Evolutionary conservation across 1,140 invertebrate species (phyloP), one percentile per base, ranked within the genome.

Genomic region (Drosophila ananassae): DNA sequence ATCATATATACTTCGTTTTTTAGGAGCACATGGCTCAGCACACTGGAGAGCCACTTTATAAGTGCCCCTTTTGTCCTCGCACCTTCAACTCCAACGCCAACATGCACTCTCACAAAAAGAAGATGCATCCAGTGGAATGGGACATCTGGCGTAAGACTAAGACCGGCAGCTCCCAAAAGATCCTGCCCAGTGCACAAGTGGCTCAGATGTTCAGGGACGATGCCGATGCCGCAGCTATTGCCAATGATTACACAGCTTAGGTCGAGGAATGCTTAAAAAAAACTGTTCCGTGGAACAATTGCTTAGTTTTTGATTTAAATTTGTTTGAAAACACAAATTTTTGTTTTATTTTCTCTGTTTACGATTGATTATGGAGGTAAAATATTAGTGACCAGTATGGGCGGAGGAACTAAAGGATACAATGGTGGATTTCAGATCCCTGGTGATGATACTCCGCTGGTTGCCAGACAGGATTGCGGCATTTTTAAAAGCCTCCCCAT

Each of bases 41-140:
- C 56, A 91, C 89, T 32, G 91, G 91, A 22, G 89, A 92, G 46
- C 78, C 73, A 0, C 67, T 92, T 1, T 92, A 92, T 44, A 91
- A 90, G 67, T 92, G 91, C 32, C 90, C 90, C 8, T 91, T 90
- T 52, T 92, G 91, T 52, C 69, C 89, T 0, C 75, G 87, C 39
- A 92, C 91, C 2, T 92, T 92, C 47, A 92, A 91, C 58, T 90
- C 85, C 1, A 91, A 90, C 55, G 85, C 90, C 3, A 92, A 92
- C 63, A 92, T 92, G 91, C 91, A 92, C 62, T 87, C 89, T 3
- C 91, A 92, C 59, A 90, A 90, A 39, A 92, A 92, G 56, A 90
- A 89, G 54, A 82, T 89, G 78, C 91, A 92, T 73, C 91, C 90
- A 7, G 61, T 82, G 10, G 91, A 92, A 62, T 92, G 89, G 83